Evolutionary conservation across 2,113 vertebrate genomes (phyloP), one percentile per base, ranked within the genome.

Genomic region (Solea solea): DNA sequence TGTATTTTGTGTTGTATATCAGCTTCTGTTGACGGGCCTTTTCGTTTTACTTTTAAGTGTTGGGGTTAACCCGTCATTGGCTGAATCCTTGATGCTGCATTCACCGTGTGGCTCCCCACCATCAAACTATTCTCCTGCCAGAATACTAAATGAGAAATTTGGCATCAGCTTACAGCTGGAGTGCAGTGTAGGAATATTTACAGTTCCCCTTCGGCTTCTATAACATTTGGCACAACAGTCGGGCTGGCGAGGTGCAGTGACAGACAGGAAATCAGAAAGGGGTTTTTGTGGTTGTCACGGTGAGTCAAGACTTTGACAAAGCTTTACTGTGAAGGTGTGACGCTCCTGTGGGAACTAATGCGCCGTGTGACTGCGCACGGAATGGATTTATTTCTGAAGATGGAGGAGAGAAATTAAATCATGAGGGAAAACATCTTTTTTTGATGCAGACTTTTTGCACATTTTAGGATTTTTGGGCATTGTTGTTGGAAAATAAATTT

Each of bases 141-240:
- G 70, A 73, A 58, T 64, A 39, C 27, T 21, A 64, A 70, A 78
- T 69, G 28, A 70, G 16, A 60, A 53, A 58, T 50, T 27, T 69
- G 41, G 69, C 74, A 51, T 75, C 62, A 71, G 57, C 69, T 55
- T 74, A 49, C 46, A 56, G 66, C 69, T 57, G 59, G 70, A 28
- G 58, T 68, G 68, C 54, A 67, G 66, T 68, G 66, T 54, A 64
- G 60, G 63, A 61, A 51, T 77, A 71, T 68, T 64, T 70, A 69
- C 69, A 44, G 66, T 54, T 58, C 72, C 10, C 39, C 50, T 84
- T 63, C 74, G 41, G 69, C 78, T 84, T 84, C 74, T 83, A 69
- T 70, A 88, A 84, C 21, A 12, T 52, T 77, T 78, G 73, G 80
- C 82, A 21, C 14, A 50, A 4, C n/a, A 45, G 48, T 52, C 8